Evolutionary conservation across 2,888 invertebrate species (phyloP).

Genomic region (Stegana nigrithorax): DNA sequence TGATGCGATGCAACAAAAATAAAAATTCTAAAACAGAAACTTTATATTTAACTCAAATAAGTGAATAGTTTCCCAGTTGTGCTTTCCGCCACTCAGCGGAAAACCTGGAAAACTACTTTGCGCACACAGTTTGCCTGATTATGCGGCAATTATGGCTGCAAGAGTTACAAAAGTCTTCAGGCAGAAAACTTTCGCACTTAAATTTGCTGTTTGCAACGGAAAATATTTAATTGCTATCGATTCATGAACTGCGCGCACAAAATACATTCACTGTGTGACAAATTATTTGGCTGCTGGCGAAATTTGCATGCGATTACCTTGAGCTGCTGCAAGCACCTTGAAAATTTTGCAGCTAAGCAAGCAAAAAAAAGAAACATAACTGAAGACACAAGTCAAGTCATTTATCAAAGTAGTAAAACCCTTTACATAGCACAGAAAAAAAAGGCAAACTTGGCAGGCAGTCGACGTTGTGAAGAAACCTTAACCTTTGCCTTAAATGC

Average conservation of each 20-base stretch:
- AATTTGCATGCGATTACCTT: slow-evolving; percentile 50
- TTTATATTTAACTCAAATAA: neutral
- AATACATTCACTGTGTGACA: slow-evolving; percentile 39
- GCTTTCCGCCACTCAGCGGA: too few species aligned
- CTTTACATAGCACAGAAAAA: too few species aligned
- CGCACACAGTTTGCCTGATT: too few species aligned
- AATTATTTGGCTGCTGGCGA: slow-evolving; percentile 40
- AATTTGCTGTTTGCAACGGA: neutral
- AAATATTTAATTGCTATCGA: slow-evolving; percentile 45
- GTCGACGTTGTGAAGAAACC: slow-evolving; percentile 20
- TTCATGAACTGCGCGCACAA: slow-evolving; percentile 27
- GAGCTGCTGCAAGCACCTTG: slow-evolving; percentile 44
- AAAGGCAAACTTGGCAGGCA: too few species aligned
- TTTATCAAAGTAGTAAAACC: slow-evolving; percentile 43
- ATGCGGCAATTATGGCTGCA: too few species aligned
- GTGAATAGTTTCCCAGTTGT: too few species aligned
- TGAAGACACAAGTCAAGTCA: slow-evolving; percentile 9
- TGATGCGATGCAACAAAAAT: too few species aligned
- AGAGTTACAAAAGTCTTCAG: too few species aligned
- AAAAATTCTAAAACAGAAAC: neutral
- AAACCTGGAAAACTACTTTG: too few species aligned
- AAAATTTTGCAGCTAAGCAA: slow-evolving; percentile 28
- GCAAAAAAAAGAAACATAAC: too few species aligned
- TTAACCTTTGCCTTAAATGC: slow-evolving; percentile 31
- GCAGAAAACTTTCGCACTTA: too few species aligned